Evolutionary conservation across 2,888 invertebrate genomes (phyloP).

Genomic region (Clivina fossor): DNA sequence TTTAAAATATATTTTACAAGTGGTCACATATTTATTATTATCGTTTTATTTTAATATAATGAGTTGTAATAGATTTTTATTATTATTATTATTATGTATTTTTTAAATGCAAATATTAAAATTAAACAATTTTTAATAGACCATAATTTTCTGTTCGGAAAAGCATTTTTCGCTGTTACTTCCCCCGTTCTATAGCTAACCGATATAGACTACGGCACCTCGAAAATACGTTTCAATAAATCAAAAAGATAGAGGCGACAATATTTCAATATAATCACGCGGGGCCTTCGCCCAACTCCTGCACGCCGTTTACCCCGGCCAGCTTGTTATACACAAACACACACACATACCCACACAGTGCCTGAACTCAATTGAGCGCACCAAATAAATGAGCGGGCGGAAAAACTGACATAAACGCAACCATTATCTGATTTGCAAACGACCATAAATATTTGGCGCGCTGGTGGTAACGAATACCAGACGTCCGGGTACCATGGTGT

Average conservation of each 20-base stretch:
- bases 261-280: constrained; percentile 51
- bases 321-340: constrained; percentile 3
- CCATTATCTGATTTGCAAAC: constrained; percentile 49
- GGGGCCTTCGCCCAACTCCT: not conserved
- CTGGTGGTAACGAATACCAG: constrained; percentile 5
- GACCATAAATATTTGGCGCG: constrained; percentile 43
- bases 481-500: too few species aligned
- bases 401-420: constrained; percentile 50
- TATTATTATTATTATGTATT: too few species aligned
- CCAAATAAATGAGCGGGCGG: constrained; percentile 50
- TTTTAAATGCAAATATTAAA: too few species aligned
- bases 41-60: too few species aligned
- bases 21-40: too few species aligned
- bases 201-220: not conserved
- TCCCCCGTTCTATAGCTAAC: not conserved
- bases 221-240: constrained; percentile 29
- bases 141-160: not conserved
- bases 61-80: too few species aligned
- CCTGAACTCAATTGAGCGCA: constrained; percentile 46
- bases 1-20: too few species aligned
- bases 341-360: too few species aligned
- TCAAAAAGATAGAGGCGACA: constrained; percentile 45
- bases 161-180: not conserved
- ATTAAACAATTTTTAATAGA: too few species aligned
- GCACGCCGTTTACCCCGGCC: constrained; percentile 11